phyloP scores from a whole-genome alignment of 2,888 invertebrate genomes.

The Hypercompe scribonia region DNA sequence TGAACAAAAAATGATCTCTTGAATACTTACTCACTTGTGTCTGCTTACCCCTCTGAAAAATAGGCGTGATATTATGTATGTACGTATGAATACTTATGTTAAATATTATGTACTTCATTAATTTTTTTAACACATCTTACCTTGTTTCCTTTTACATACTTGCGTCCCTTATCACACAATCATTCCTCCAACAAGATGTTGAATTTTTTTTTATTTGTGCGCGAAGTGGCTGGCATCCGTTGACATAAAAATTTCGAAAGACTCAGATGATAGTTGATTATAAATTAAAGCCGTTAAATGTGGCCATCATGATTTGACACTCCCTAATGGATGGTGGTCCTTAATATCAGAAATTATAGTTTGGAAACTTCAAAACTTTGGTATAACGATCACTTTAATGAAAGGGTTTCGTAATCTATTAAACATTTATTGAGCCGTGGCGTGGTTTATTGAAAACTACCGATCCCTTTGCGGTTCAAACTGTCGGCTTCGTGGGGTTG shows the following conservation, averaged over 20 bases:
- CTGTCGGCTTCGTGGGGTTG: conserved; percentile 17
- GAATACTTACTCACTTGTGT: no score
- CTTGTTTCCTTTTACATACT: no score
- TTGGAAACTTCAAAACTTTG: conserved; percentile 32
- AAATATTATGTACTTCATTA: no score
- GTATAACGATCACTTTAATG: conserved; percentile 35
- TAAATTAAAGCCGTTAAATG: not conserved
- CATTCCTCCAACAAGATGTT: no score
- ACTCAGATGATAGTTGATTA: not conserved
- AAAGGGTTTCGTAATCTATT: conserved; percentile 42
- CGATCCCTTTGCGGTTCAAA: conserved; percentile 27
- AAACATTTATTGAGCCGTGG: conserved; percentile 34
- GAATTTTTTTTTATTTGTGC: not conserved
- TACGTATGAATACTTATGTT: no score
- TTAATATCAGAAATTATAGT: conserved; percentile 31
- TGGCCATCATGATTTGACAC: conserved; percentile 5
- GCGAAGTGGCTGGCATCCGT: no score
- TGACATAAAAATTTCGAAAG: not conserved
- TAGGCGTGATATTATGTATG: no score
- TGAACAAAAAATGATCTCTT: no score
- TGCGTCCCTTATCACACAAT: no score
- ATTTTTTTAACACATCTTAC: no score
- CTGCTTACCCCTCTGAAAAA: no score
- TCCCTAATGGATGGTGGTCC: conserved; percentile 23
- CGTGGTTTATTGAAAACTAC: conserved; percentile 46